These are phyloP conservation scores for Malthinus flaveolus DNA, from an alignment of 2,888 invertebrate genomes.

Conservation along the genomic window DNA sequence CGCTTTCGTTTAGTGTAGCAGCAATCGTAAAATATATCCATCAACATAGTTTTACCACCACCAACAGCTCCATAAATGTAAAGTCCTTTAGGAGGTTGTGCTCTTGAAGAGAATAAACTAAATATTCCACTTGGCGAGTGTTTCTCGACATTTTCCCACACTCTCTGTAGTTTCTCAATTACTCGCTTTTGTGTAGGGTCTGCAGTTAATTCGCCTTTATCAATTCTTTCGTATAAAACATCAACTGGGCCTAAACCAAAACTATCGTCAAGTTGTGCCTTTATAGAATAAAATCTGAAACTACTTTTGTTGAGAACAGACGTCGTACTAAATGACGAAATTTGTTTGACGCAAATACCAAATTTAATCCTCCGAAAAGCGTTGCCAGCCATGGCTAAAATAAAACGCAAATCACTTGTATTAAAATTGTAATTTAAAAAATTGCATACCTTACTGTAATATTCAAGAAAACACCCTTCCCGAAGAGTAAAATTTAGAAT, in stretches of 20 bases:
- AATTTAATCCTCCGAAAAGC: neutral
- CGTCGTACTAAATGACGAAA: neutral
- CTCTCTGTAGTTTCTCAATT: conserved; percentile 68
- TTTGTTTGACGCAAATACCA: neutral
- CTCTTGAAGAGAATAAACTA: conserved; percentile 44
- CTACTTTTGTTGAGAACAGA: conserved; percentile 1
- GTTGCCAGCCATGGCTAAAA: neutral
- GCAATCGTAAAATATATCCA: conserved; percentile 94
- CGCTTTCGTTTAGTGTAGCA: conserved; percentile 68
- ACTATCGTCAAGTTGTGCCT: conserved; percentile 16
- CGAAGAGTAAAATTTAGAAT: no score
- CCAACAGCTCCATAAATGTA: conserved; percentile 92
- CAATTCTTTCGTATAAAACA: conserved; percentile 54
- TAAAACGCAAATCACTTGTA: no score
- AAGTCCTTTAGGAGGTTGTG: conserved; percentile 68
- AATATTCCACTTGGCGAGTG: conserved; percentile 59
- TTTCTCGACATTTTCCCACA: conserved; percentile 65
- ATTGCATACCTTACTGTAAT: no score
- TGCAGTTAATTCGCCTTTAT: conserved; percentile 61
- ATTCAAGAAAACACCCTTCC: no score
- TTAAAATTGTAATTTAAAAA: no score
- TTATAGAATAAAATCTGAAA: conserved; percentile 12
- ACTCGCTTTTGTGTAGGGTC: conserved; percentile 78
- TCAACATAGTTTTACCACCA: conserved; percentile 98
- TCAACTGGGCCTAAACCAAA: conserved; percentile 23